Conservation (phyloP, 2,797 vertebrate species). For the Enteromius afrohamiltoni region DNA sequence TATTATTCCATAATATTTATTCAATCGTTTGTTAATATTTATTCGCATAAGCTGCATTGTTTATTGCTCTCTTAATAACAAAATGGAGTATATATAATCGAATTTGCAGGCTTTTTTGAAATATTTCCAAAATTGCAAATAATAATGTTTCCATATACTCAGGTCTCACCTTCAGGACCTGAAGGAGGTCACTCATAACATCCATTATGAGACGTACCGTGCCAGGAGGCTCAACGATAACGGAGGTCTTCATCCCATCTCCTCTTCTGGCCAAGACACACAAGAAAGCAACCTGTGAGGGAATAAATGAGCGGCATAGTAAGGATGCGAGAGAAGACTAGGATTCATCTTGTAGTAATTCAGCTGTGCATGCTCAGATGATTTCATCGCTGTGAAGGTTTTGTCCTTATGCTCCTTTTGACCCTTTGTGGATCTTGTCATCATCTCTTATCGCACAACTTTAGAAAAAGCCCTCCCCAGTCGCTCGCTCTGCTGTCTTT, state of each 20-base stretch:
- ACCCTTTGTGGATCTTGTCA: constrained; percentile 42
- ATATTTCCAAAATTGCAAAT: background rate
- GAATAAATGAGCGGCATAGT: constrained; percentile 17
- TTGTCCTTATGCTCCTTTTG: constrained; percentile 60
- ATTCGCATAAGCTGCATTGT: background rate
- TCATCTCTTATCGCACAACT: constrained; percentile 35
- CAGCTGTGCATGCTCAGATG: constrained; percentile 71
- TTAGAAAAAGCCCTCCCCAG: constrained; percentile 32
- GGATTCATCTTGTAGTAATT: constrained; percentile 61
- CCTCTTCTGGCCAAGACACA: constrained; percentile 75
- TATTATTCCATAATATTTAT: background rate
- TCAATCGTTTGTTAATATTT: background rate
- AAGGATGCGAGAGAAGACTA: constrained; percentile 18
- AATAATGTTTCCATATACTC: constrained; percentile 27
- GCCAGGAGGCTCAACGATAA: constrained; percentile 96
- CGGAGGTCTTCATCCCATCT: constrained; percentile 91
- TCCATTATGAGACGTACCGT: constrained; percentile 97
- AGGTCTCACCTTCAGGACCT: constrained; percentile 98
- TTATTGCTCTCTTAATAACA: background rate
- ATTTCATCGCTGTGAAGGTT: constrained; percentile 63
- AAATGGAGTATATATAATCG: background rate
- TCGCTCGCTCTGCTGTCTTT: background rate
- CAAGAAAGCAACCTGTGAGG: constrained; percentile 92
- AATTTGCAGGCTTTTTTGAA: background rate
- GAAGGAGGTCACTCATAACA: constrained; percentile 98